Conservation (phyloP, 2,888 invertebrate genomes). For the Seira musarum region DNA sequence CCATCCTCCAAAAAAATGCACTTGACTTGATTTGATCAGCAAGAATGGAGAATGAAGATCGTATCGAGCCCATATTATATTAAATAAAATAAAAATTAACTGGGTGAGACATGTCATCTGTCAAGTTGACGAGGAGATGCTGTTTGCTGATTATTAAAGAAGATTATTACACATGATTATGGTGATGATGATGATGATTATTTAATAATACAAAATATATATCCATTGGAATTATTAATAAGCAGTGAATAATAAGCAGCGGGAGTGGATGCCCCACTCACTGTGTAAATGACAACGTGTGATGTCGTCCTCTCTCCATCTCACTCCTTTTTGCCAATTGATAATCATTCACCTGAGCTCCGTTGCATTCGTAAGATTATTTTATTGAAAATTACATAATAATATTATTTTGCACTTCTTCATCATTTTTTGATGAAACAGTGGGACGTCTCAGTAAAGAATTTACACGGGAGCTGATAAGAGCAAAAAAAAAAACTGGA, state of each 20-base stretch:
- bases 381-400: constrained; percentile 10
- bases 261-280: constrained; percentile 8
- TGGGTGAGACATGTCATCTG: constrained; percentile 34
- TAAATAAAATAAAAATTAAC: constrained; percentile 14
- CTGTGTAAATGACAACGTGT: constrained; percentile 19
- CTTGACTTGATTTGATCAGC: background rate
- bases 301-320: background rate
- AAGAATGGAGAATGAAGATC: background rate
- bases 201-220: no score
- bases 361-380: no score
- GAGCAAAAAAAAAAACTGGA: constrained; percentile 14
- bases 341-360: background rate
- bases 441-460: background rate
- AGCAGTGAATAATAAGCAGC: background rate
- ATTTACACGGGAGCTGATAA: background rate
- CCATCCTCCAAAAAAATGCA: constrained; percentile 1
- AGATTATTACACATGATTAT: constrained; percentile 4
- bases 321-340: background rate
- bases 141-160: constrained; percentile 14
- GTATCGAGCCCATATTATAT: constrained; percentile 13
- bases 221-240: constrained; percentile 14
- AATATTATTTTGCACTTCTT: background rate
- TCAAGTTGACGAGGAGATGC: constrained; percentile 22
- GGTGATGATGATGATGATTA: background rate
- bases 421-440: constrained; percentile 3